Evolutionary conservation across 2,113 vertebrate genomes (phyloP), one percentile per base, ranked within the genome.

Genomic region (Piprites chloris): DNA sequence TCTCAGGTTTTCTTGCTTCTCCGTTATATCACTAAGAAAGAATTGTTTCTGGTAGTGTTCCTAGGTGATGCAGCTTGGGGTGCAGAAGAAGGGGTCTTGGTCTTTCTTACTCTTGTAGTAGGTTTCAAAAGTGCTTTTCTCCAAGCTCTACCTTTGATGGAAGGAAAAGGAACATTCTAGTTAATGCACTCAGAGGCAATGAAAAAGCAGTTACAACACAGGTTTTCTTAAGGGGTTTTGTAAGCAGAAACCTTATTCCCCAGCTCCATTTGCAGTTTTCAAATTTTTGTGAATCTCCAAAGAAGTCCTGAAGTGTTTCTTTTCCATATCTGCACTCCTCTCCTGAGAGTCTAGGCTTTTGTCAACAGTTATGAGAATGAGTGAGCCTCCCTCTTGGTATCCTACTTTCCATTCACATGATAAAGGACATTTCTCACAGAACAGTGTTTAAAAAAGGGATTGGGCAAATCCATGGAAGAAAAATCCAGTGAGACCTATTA

Each of bases 1-100:
- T 69, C 11, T 65, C 0, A 1, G 23, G 12, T 74, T 33, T 87
- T 82, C 10, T 46, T 79, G 11, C 14, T 76, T 30, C 41, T 37
- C 46, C 0, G 0, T 14, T 73, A 53, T 9, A 11, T 76, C 1
- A 1, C 24, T 58, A 7, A 53, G 39, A 59, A 71, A 72, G 27
- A 18, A 8, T 21, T 56, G 44, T 28, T 72, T 82, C 49, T 82
- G 71, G 46, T n/a, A 58, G 10, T 1, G 3, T 33, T 78, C 18
- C 33, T 52, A 16, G 8, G 27, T 56, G 53, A 37, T 52, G 37
- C 21, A 65, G 16, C 30, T 79, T 61, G 32, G 59, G 15, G 13
- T 52, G 17, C 24, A 41, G 56, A 68, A 74, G 32, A 65, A 59
- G 17, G 11, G 9, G 5, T 61, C n/a, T 73, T 83, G 26, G 37